phyloP scores from a whole-genome alignment of 1,140 invertebrate species.

The Diorhabda carinulata region DNA sequence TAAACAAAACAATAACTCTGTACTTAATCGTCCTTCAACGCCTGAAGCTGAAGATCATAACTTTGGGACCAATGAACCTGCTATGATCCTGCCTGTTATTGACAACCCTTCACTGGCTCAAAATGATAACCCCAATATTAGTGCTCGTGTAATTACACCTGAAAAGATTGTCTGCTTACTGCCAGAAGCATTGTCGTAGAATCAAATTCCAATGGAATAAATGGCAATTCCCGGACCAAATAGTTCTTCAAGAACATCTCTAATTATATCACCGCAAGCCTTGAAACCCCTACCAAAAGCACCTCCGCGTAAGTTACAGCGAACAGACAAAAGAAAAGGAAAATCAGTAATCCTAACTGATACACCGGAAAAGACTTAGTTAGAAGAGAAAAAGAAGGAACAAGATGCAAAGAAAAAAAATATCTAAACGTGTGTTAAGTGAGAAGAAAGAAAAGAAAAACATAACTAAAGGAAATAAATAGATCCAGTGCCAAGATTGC shows the following conservation, averaged over 20 bases:
- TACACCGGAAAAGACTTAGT: not conserved
- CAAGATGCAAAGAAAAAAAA: no score
- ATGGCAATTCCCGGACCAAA: not conserved
- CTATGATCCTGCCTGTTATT: no score
- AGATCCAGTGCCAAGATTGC: no score
- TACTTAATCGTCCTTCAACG: no score
- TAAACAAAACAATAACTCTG: no score
- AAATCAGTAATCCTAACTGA: conserved; percentile 1
- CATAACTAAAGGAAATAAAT: not conserved
- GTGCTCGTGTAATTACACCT: not conserved
- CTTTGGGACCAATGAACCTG: no score
- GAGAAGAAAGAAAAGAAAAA: conserved; percentile 9
- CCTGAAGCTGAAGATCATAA: no score
- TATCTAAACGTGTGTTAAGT: not conserved
- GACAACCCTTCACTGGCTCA: not conserved
- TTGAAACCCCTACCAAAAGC: not conserved
- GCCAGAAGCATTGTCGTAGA: conserved; percentile 1
- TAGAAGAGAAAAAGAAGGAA: no score
- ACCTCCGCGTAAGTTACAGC: not conserved
- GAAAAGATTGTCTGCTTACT: no score
- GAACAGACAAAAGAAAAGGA: not conserved
- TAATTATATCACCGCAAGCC: not conserved
- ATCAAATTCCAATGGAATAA: not conserved
- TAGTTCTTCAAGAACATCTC: not conserved
- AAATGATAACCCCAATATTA: not conserved